Conservation (phyloP, 2,113 vertebrate genomes). For the Bombycilla garrulus region DNA sequence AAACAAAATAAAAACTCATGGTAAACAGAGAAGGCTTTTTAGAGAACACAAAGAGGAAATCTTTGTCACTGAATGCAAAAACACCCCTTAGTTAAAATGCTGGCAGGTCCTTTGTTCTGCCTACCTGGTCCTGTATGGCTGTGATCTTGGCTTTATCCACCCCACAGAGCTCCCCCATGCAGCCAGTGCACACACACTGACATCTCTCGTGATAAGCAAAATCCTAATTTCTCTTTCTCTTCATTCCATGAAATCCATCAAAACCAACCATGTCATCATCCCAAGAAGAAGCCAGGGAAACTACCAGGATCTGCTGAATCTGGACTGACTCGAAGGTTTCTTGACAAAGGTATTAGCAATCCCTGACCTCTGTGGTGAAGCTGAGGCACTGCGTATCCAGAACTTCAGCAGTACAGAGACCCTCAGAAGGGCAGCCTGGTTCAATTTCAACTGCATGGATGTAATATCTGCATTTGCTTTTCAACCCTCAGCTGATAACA, state of each 20-base stretch:
- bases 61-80: background rate
- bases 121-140: rapidly evolving
- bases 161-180: background rate
- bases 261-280: background rate
- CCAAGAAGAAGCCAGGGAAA: background rate
- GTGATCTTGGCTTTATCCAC: background rate
- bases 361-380: rapidly evolving
- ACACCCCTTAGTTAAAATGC: background rate
- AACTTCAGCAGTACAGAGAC: background rate
- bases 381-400: background rate
- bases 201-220: background rate
- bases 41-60: background rate
- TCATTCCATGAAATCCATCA: background rate
- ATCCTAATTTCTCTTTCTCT: background rate
- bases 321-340: background rate
- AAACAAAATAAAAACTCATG: too few relatives aligned
- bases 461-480: background rate
- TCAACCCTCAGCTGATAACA: background rate
- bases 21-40: background rate
- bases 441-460: background rate
- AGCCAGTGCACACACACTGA: background rate
- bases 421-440: rapidly evolving
- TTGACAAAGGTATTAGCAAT: background rate
- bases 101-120: background rate
- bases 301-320: background rate